Conservation (phyloP, 23 tunicate genomes). For the Oikopleura vanhoeffeni region DNA sequence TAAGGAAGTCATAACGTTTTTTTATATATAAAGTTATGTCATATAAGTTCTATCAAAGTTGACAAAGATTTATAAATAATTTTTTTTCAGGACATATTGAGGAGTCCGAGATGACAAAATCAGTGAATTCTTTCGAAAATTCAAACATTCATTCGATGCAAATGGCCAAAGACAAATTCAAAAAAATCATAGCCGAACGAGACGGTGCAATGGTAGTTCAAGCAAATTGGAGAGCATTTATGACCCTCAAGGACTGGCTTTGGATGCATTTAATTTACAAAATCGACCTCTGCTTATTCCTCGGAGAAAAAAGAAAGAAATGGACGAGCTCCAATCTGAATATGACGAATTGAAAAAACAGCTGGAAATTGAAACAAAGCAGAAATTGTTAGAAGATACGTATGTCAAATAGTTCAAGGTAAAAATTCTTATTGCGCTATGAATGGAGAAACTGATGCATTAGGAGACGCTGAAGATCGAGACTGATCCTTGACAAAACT, state of each 20-base stretch:
- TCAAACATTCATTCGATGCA: not conserved
- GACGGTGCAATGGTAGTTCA: conserved; percentile 27
- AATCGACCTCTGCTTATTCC: conserved; percentile 60
- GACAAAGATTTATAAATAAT: too few species aligned
- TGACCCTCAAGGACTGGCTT: conserved; percentile 80
- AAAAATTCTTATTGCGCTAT: conserved; percentile 56
- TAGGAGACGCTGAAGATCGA: conserved; percentile 91
- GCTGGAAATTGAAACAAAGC: conserved; percentile 40
- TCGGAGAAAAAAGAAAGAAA: conserved; percentile 86
- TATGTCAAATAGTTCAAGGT: conserved; percentile 55
- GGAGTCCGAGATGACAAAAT: conserved; percentile 10
- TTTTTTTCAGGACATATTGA: too few species aligned
- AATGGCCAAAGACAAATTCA: conserved; percentile 2
- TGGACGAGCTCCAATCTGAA: conserved; percentile 67
- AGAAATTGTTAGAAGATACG: conserved; percentile 75
- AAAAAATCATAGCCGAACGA: not conserved
- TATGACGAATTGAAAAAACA: conserved; percentile 50
- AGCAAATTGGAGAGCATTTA: conserved; percentile 73
- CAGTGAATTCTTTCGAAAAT: not conserved
- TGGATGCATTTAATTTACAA: conserved; percentile 98
- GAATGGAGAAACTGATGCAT: conserved; percentile 38
- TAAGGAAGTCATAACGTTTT: too few species aligned
- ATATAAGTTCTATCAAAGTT: too few species aligned
- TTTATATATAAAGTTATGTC: too few species aligned
- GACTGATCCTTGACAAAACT: conserved; percentile 64